Percentiles rank a stretch among this genome's conserved stretches.
These are phyloP conservation scores for Acanthochromis polyacanthus DNA, from an alignment of 2,113 vertebrate genomes.

Conservation along the genomic window DNA sequence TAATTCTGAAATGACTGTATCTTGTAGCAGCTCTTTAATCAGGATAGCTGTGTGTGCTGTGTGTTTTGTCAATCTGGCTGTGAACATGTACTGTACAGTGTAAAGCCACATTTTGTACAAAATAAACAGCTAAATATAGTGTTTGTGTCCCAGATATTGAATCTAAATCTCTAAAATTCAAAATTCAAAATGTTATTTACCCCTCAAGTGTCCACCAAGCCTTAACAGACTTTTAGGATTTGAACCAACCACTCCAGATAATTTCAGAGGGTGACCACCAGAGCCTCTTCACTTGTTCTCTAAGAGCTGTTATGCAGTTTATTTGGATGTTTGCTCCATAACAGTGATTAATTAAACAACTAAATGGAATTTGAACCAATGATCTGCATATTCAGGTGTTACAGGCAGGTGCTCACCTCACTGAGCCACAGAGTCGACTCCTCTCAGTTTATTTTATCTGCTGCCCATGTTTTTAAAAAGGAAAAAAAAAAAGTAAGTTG, in stretches of 20 bases:
- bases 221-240: background rate
- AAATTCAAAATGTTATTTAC: background rate
- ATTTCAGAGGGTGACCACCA: background rate
- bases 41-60: background rate
- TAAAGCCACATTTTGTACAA: background rate
- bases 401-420: background rate
- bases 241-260: fast-evolving
- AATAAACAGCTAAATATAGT: slow-evolving; percentile 29
- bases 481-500: no score
- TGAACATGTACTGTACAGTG: background rate
- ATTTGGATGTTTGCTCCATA: no score
- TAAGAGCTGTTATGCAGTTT: no score
- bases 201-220: no score
- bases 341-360: background rate
- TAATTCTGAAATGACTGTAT: background rate
- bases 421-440: no score
- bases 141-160: background rate
- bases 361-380: background rate
- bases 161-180: background rate
- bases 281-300: no score
- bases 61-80: slow-evolving; percentile 13
- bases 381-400: fast-evolving
- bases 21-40: background rate
- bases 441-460: no score
- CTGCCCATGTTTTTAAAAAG: no score